Conservation (phyloP, 2,888 invertebrate species). For the Actias luna region DNA sequence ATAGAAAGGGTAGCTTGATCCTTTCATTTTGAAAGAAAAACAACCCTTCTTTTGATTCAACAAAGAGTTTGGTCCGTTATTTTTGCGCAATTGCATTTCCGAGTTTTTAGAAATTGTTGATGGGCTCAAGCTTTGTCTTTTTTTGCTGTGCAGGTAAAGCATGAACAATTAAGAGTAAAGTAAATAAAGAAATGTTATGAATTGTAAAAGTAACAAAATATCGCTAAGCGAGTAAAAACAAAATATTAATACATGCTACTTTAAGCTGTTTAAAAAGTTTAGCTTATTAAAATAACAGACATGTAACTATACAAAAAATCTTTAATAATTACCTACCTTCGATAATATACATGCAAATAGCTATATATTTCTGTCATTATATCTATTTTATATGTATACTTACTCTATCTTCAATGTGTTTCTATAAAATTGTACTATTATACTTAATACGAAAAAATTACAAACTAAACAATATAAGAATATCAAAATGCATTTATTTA, state of each 20-base stretch:
- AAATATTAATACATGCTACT: no score
- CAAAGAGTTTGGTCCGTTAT: conserved; percentile 63
- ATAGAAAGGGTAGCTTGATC: conserved; percentile 73
- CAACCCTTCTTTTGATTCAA: conserved; percentile 73
- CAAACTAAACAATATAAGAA: no score
- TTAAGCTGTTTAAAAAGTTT: no score
- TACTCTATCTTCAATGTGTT: no score
- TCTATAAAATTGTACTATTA: not conserved
- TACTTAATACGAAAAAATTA: no score
- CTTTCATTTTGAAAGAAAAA: conserved; percentile 67
- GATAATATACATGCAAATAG: no score
- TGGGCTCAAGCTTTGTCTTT: conserved; percentile 34
- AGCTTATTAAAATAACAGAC: no score
- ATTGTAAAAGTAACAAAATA: not conserved
- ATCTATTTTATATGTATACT: no score
- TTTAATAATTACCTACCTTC: no score
- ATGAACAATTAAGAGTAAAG: not conserved
- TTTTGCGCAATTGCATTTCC: conserved; percentile 60
- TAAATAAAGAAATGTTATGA: not conserved
- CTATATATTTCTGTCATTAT: no score
- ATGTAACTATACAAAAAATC: no score
- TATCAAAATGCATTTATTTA: not conserved
- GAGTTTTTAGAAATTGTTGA: conserved; percentile 54
- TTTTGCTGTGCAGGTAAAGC: conserved; percentile 21
- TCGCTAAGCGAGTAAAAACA: not conserved